Evolutionary conservation across 2,113 vertebrate species (phyloP), one percentile per base, ranked within the genome.

Genomic region (Trochalopteron elliotii): DNA sequence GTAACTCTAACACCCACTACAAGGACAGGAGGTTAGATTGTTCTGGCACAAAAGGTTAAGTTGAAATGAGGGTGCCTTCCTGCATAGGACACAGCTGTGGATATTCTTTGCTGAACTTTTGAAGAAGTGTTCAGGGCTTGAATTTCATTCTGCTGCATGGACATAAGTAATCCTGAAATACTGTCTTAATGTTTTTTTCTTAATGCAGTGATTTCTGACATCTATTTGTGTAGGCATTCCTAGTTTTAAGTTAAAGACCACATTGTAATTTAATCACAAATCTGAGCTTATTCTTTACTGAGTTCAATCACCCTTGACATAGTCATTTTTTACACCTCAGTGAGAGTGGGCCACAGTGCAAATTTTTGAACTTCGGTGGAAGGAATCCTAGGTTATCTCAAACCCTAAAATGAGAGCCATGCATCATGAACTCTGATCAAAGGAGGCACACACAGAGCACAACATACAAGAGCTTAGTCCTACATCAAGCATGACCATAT

Each of bases 381-480:
- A 57, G 0, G 0, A 67, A 33, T 59, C 10, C 39, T 57, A 47
- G 24, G 10, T 68, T 83, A 56, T 35, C 7, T 81, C 35, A 55
- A 50, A 39, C 19, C 7, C 23, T 67, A 47, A 86, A 67, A 71
- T 35, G 8, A 50, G 14, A 69, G 7, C 3, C 7, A 18, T 31
- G 23, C 7, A 49, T 12, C 16, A 16, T 10, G 9, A 56, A 20
- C 53, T 76, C 59, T 37, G 19, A 50, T 60, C 37, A 68, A 27
- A 71, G 27, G 12, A 50, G 42, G 5, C 3, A 18, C 3, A 0
- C 11, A 40, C 0, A 16, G 4, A 80, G 7, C 23, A 27, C 4
- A 1, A 15, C 8, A 7, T 12, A 23, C 4, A 16, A 56, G 21
- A 87, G 4, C 6, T 81, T 49, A 60, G 15, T 17, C 6, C 8